Evolutionary conservation across 2,797 vertebrate genomes (phyloP), one percentile per base, ranked within the genome.

Genomic region (Chloroceryle amazona): DNA sequence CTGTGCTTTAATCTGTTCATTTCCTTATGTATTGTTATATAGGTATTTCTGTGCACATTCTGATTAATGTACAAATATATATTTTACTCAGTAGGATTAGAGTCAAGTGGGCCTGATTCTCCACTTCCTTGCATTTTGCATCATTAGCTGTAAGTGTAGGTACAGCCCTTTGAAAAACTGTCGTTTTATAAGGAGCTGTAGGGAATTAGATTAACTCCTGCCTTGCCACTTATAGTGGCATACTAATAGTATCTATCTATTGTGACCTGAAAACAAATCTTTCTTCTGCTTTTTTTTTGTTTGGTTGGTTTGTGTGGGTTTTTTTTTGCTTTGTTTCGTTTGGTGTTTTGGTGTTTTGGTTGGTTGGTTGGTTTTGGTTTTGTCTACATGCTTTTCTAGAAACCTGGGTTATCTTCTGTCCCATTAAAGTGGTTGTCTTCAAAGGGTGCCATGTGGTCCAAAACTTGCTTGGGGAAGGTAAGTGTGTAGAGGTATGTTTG

Each of bases 31-130:
- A 95, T 96, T 96, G 94, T 96, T 90, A 91, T 68, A 94, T 93
- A 97, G 92, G 96, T 96, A 96, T 96, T 97, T 96, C 89, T 96
- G 89, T 93, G 84, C 92, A 52, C 68, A 58, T 61, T 94, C 73
- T 95, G 96, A 96, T 96, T 96, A 94, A 93, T 90, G 79, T 86
- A 95, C 75, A 95, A 95, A 97, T 96, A 92, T 33, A 39, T 97
- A 96, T 95, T 95, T 96, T 94, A 92, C 89, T 92, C 78, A 37
- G 91, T 91, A 83, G 75, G 84, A 92, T 94, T 96, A 94, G 63
- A 94, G 93, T 91, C 94, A 96, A 96, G 70, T 79, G 94, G 84
- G 57, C 85, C 95, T 94, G 93, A 91, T 92, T 92, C 95, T 91
- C 68, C 35, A 93, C 75, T 92, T 93, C 95, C 91, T 96, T 72